These are phyloP conservation scores for Oxygymnocypris stewartii DNA, from an alignment of 2,113 vertebrate genomes.

Conservation along the genomic window DNA sequence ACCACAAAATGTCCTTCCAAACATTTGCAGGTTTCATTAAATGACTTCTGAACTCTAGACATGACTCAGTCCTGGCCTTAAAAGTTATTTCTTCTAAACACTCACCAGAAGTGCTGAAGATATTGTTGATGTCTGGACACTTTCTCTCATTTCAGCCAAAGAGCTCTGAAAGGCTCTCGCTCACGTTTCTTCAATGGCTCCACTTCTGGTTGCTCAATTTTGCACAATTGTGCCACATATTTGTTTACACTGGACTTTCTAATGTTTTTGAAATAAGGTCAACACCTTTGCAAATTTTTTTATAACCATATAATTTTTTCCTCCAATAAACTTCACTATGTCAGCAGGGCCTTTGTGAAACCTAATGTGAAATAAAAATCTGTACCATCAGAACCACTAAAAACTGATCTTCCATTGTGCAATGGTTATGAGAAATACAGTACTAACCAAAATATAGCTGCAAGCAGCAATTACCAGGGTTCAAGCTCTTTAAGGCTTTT, in stretches of 20 bases:
- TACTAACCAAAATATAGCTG: background rate
- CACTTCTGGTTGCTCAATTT: background rate
- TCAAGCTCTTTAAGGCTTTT: too few species aligned
- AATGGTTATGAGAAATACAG: background rate
- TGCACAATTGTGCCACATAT: background rate
- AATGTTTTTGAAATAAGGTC: background rate
- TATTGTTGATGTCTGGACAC: constrained; percentile 2
- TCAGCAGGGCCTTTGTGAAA: background rate
- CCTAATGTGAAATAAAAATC: background rate
- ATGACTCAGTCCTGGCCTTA: background rate
- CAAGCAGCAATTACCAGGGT: too few species aligned
- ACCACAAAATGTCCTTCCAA: background rate
- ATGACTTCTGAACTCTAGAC: background rate
- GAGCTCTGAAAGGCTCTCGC: background rate
- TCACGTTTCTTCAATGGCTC: background rate
- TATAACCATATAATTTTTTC: background rate
- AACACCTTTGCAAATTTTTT: background rate
- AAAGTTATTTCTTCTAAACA: background rate
- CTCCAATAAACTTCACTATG: background rate
- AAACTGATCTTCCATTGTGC: background rate
- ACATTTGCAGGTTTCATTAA: background rate
- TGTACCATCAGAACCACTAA: background rate
- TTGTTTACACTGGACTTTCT: background rate
- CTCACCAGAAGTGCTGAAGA: background rate
- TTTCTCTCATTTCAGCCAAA: constrained; percentile 17